A percentile compares a stretch with the other conserved stretches of the same genome.
phyloP scores from a whole-genome alignment of 2,113 vertebrate species.

The Calonectris borealis region DNA sequence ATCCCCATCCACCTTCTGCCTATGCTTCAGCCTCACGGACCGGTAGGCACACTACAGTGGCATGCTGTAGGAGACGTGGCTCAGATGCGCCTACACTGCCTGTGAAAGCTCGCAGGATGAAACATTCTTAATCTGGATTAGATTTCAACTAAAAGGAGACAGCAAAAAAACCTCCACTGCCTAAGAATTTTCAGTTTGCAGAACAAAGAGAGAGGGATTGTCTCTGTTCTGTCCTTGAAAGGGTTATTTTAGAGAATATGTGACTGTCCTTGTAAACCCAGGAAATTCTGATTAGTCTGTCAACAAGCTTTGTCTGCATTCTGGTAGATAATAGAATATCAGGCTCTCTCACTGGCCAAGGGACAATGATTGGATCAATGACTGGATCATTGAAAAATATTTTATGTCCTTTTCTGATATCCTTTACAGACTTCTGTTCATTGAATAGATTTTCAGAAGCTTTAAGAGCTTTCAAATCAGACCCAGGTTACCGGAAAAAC shows the following conservation, averaged over 20 bases:
- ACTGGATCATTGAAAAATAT: neutral
- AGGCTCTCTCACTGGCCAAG: neutral
- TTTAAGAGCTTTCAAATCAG: neutral
- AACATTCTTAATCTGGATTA: neutral
- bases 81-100: neutral
- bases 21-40: neutral
- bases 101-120: neutral
- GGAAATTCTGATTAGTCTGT: neutral
- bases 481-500: neutral
- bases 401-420: neutral
- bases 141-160: neutral
- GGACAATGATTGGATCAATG: neutral
- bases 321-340: neutral
- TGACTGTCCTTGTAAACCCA: neutral
- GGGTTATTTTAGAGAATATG: neutral
- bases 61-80: neutral
- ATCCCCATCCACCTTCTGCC: neutral
- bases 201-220: neutral
- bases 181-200: neutral
- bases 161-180: neutral
- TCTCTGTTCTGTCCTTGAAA: neutral
- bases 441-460: neutral
- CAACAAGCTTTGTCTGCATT: neutral
- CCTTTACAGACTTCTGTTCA: neutral
- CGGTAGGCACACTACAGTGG: neutral